phyloP scores from a whole-genome alignment of 2,797 vertebrate genomes.

The Sebastes iracundus region DNA sequence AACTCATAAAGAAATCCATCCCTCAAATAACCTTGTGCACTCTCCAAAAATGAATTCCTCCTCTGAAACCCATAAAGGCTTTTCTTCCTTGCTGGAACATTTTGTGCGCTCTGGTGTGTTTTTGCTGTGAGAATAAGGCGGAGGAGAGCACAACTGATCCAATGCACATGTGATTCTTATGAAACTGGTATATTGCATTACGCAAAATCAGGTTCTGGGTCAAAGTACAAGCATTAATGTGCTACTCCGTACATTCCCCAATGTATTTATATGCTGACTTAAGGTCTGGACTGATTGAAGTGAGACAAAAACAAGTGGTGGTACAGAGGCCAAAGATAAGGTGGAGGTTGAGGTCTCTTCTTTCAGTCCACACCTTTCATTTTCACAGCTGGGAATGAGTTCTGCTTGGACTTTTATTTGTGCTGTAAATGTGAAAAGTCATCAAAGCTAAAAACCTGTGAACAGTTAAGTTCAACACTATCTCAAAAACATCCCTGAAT shows the following conservation, averaged over 20 bases:
- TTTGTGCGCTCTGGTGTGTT: conserved; percentile 40
- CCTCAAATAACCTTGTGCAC: conserved; percentile 23
- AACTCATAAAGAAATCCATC: conserved; percentile 31
- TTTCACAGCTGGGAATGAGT: conserved; percentile 49
- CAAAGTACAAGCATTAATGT: conserved; percentile 32
- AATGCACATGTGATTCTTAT: conserved; percentile 51
- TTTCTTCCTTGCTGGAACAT: conserved; percentile 57
- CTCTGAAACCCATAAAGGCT: conserved; percentile 52
- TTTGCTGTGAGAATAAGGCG: conserved; percentile 34
- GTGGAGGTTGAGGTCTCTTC: conserved; percentile 1
- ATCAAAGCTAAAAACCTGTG: background rate
- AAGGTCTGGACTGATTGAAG: conserved; percentile 58
- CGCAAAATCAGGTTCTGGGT: conserved; percentile 39
- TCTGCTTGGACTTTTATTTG: background rate
- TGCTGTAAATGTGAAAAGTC: background rate
- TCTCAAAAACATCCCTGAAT: background rate
- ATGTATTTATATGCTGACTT: conserved; percentile 44
- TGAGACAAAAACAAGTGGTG: conserved; percentile 40
- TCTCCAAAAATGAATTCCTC: conserved; percentile 61
- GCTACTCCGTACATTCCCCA: conserved; percentile 21
- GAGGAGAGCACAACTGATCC: conserved; percentile 15
- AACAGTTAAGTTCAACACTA: background rate
- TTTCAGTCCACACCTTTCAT: conserved; percentile 29
- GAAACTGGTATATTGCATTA: conserved; percentile 50
- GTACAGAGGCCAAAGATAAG: conserved; percentile 23